phyloP scores from a whole-genome alignment of 2,113 vertebrate genomes.

The Coptodon bakossiorum region DNA sequence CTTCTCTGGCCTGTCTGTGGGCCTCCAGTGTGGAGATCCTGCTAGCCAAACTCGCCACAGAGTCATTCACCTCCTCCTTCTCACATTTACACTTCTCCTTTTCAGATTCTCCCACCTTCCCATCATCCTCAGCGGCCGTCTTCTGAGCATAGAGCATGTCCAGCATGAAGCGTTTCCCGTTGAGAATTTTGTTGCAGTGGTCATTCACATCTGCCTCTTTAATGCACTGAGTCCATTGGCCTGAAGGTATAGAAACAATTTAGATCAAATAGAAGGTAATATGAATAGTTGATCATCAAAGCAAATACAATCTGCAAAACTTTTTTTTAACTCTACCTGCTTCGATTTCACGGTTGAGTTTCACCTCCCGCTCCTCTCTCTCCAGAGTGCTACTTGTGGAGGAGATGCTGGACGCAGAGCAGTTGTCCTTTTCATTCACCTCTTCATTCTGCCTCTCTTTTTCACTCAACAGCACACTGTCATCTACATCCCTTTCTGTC shows the following conservation, averaged over 20 bases:
- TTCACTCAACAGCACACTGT: constrained; percentile 83
- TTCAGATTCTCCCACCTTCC: constrained; percentile 71
- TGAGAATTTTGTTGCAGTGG: constrained; percentile 86
- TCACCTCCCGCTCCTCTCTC: constrained; percentile 92
- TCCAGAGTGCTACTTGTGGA: constrained; percentile 97
- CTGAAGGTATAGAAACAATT: constrained; percentile 61
- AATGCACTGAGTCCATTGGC: constrained; percentile 76
- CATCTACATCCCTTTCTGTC: constrained; percentile 79
- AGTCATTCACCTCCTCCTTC: constrained; percentile 69
- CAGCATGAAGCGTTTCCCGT: constrained; percentile 91
- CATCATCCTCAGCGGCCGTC: constrained; percentile 64
- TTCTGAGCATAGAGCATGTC: constrained; percentile 94
- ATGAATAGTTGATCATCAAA: not conserved
- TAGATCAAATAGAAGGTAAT: not conserved
- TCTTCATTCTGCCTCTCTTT: constrained; percentile 97
- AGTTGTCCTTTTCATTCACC: constrained; percentile 97
- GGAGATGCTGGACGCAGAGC: constrained; percentile 96
- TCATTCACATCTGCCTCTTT: constrained; percentile 82
- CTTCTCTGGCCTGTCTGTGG: constrained; percentile 79
- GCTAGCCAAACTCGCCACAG: constrained; percentile 78
- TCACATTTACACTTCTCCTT: constrained; percentile 68
- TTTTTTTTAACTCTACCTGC: constrained; percentile 71
- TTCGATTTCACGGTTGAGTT: constrained; percentile 77
- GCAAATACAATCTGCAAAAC: not conserved
- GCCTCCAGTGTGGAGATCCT: constrained; percentile 89